These are phyloP conservation scores for Pycnonotus jocosus DNA, from an alignment of 2,113 vertebrate species.

Conservation along the genomic window DNA sequence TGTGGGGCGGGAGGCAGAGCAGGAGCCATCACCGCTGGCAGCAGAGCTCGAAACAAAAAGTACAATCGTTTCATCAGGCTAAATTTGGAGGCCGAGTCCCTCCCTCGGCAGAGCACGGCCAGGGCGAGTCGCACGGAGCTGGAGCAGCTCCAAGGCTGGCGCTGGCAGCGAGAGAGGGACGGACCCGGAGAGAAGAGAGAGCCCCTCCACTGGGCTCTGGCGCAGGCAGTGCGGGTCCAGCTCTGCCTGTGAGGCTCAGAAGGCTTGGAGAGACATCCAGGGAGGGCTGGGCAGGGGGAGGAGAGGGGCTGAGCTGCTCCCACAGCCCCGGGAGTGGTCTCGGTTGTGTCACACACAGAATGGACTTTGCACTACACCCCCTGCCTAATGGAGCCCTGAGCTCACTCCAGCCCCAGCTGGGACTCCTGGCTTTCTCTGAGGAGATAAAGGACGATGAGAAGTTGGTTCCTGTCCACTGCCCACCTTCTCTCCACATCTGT, in stretches of 20 bases:
- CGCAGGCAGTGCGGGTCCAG: fast-evolving
- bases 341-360: background rate
- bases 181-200: background rate
- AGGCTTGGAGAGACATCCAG: background rate
- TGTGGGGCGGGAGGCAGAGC: background rate
- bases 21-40: background rate
- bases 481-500: background rate
- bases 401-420: background rate
- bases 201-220: fast-evolving
- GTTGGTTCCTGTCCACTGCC: background rate
- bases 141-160: background rate
- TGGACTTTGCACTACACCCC: background rate
- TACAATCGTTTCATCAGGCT: slow-evolving; percentile 26
- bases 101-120: background rate
- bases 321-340: fast-evolving
- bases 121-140: background rate
- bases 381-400: background rate
- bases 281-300: background rate
- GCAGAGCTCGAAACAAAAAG: background rate
- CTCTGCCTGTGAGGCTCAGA: fast-evolving
- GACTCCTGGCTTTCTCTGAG: background rate
- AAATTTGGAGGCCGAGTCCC: slow-evolving; percentile 12
- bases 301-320: background rate
- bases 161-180: fast-evolving
- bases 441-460: fast-evolving